Conservation (phyloP, 2,113 vertebrate genomes). For the Paratilapia polleni region DNA sequence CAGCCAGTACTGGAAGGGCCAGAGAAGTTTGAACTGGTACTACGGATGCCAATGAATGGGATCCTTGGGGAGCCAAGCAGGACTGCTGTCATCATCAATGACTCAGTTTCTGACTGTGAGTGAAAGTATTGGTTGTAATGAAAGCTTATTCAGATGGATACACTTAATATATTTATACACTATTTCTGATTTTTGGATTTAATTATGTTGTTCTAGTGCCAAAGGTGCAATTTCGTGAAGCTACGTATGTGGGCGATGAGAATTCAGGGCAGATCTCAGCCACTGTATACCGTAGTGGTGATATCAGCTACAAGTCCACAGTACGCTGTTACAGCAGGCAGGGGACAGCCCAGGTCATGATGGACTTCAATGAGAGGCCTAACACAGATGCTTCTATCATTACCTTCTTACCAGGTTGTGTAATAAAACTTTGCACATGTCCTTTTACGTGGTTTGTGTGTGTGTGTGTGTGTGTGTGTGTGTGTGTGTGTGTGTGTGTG, state of each 20-base stretch:
- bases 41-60: conserved; percentile 91
- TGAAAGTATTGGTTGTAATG: neutral
- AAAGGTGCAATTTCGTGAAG: conserved; percentile 91
- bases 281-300: conserved; percentile 86
- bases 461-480: neutral
- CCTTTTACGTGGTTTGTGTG: neutral
- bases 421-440: neutral
- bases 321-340: conserved; percentile 94
- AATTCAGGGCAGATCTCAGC: conserved; percentile 83
- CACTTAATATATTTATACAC: neutral
- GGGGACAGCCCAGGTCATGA: conserved; percentile 94
- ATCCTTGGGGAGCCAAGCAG: conserved; percentile 90
- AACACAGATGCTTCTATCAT: conserved; percentile 90
- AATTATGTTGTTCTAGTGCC: conserved; percentile 82
- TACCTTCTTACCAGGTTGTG: conserved; percentile 89
- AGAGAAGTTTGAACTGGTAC: conserved; percentile 90
- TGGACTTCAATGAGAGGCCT: conserved; percentile 93
- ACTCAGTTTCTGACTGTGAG: conserved; percentile 92
- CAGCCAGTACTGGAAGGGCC: conserved; percentile 90
- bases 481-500: neutral
- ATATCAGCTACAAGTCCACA: conserved; percentile 85
- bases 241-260: conserved; percentile 83
- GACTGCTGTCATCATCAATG: conserved; percentile 87
- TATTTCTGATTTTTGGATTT: conserved; percentile 10
- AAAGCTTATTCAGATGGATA: neutral